These are phyloP conservation scores for Trachelus iudaicus DNA, from an alignment of 2,888 invertebrate genomes.

Conservation along the genomic window DNA sequence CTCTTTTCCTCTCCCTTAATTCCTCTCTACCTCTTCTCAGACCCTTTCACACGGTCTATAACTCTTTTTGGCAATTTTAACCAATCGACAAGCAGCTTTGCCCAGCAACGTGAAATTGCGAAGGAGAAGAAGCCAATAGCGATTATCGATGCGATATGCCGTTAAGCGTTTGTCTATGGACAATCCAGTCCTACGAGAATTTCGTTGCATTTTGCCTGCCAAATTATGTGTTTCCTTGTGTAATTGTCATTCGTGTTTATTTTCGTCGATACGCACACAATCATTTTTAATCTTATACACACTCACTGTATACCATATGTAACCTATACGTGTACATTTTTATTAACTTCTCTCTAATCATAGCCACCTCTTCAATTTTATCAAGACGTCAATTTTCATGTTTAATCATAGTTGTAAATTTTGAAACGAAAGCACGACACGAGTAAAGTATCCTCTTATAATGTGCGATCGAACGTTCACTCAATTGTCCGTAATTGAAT, in stretches of 20 bases:
- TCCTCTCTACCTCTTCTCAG: conserved; percentile 10
- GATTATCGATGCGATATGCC: no score
- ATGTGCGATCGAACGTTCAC: no score
- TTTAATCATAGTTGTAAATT: no score
- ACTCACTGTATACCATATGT: no score
- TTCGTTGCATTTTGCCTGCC: conserved; percentile 48
- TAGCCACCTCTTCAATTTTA: no score
- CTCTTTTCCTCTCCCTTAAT: conserved; percentile 12
- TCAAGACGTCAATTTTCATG: no score
- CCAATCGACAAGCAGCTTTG: conserved; percentile 1
- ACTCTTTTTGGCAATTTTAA: conserved; percentile 7
- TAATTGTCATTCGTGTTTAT: conserved; percentile 15
- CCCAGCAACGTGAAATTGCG: not conserved
- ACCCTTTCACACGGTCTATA: conserved; percentile 2
- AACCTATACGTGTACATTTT: no score
- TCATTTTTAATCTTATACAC: not conserved
- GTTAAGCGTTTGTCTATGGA: not conserved
- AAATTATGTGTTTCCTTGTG: conserved; percentile 18
- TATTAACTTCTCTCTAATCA: no score
- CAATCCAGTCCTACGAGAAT: conserved; percentile 36
- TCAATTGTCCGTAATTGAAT: no score
- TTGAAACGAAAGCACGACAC: no score
- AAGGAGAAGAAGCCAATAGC: not conserved
- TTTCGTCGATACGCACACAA: conserved; percentile 12
- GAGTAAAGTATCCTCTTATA: no score